Evolutionary conservation across 53 echinoderm and acorn worm genomes (phyloP).

Genomic region (Mesocentrotus franciscanus): DNA sequence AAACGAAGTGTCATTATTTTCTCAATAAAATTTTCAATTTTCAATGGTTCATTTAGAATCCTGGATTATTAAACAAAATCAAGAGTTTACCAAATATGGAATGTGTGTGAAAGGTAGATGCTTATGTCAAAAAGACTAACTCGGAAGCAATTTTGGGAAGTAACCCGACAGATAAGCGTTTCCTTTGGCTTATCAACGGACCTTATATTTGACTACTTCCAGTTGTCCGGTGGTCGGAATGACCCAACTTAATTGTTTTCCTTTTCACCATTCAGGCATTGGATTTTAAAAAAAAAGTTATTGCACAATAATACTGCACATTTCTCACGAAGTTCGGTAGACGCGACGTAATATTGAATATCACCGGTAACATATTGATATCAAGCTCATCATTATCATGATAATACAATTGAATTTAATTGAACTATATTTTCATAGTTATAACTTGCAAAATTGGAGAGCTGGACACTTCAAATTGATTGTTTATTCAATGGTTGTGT

Average conservation of each 20-base stretch:
- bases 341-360: too few species aligned
- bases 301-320: neutral
- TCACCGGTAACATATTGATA: too few species aligned
- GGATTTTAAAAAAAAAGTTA: neutral
- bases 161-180: neutral
- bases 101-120: neutral
- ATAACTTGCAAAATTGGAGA: too few species aligned
- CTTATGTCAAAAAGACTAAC: neutral
- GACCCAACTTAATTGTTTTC: neutral
- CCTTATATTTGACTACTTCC: slow-evolving; percentile 17
- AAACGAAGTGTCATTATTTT: neutral
- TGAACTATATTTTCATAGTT: too few species aligned
- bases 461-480: too few species aligned
- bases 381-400: too few species aligned
- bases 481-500: too few species aligned
- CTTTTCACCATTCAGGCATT: neutral
- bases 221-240: slow-evolving; percentile 22
- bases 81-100: neutral
- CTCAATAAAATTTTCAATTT: neutral
- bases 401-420: too few species aligned
- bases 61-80: neutral
- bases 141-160: neutral
- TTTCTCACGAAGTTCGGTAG: too few species aligned
- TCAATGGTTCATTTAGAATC: neutral
- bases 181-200: slow-evolving; percentile 5